Conservation (phyloP, 2,888 invertebrate genomes). For the Ectemnius cavifrons region DNA sequence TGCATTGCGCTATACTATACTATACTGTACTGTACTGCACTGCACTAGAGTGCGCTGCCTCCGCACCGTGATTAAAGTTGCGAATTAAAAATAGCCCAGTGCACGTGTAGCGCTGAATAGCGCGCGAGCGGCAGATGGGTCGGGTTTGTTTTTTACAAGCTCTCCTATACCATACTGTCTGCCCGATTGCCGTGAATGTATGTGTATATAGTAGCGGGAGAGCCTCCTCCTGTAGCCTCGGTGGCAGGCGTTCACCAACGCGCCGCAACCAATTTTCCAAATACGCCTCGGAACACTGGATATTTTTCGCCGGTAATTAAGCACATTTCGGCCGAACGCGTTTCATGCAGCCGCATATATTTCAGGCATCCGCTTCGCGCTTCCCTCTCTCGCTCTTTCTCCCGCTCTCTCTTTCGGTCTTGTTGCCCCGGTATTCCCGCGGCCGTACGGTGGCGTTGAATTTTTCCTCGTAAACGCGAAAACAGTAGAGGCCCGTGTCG, state of each 20-base stretch:
- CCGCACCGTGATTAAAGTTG: not conserved
- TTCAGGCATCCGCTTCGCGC: not conserved
- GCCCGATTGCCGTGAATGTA: too few species aligned
- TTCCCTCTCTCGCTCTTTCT: not conserved
- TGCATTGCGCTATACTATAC: not conserved
- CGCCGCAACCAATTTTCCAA: slow-evolving; percentile 2
- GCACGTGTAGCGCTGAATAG: not conserved
- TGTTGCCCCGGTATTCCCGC: too few species aligned
- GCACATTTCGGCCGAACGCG: slow-evolving; percentile 3
- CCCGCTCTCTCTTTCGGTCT: too few species aligned
- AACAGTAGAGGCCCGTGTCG: not conserved
- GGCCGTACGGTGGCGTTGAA: not conserved
- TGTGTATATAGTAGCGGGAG: too few species aligned
- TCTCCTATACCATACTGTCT: too few species aligned
- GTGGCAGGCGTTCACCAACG: not conserved
- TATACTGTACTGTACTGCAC: not conserved
- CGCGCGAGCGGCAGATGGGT: too few species aligned
- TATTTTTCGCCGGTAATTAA: slow-evolving; percentile 7
- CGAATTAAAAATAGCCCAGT: slow-evolving; percentile 5
- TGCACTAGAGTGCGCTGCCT: not conserved
- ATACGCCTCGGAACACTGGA: slow-evolving; percentile 2
- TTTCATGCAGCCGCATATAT: not conserved
- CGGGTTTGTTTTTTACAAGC: too few species aligned
- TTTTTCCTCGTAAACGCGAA: slow-evolving; percentile 13
- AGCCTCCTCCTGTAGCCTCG: not conserved